Conservation (phyloP, 2,888 invertebrate genomes). For the Drosophila paracracens region DNA sequence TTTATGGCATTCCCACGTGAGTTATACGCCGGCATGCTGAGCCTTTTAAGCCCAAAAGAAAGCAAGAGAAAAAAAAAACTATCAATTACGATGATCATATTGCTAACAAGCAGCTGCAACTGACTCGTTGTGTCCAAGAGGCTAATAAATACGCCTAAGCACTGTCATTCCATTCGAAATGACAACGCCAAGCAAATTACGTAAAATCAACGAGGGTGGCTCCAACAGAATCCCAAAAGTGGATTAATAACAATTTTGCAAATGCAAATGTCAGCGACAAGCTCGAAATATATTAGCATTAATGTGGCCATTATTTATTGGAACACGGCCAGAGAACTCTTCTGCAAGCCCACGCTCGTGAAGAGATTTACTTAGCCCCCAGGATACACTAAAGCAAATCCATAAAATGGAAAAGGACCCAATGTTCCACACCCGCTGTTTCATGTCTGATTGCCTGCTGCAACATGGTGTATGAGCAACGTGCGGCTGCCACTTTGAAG, state of each 20-base stretch:
- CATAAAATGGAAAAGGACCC: conserved; percentile 43
- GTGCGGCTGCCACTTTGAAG: conserved; percentile 65
- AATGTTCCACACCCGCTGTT: conserved; percentile 1
- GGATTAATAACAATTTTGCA: background rate
- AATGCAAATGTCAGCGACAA: background rate
- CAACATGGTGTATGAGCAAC: conserved; percentile 68
- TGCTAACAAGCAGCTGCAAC: conserved; percentile 61
- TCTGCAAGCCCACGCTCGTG: conserved; percentile 15
- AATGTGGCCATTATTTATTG: background rate
- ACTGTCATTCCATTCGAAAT: conserved; percentile 59
- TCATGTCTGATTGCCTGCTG: conserved; percentile 42
- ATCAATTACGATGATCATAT: conserved; percentile 64
- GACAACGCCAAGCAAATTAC: conserved; percentile 72
- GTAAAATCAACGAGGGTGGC: conserved; percentile 53
- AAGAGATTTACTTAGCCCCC: conserved; percentile 1
- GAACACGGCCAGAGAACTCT: conserved; percentile 6
- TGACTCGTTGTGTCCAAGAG: conserved; percentile 46
- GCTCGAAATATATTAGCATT: background rate
- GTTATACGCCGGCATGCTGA: conserved; percentile 36
- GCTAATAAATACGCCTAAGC: conserved; percentile 75
- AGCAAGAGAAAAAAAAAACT: conserved; percentile 41
- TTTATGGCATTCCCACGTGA: conserved; percentile 50
- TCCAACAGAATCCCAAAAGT: background rate
- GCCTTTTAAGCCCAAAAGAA: conserved; percentile 32
- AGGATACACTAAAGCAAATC: conserved; percentile 16